Evolutionary conservation across 2,888 invertebrate species (phyloP), one percentile per base, ranked within the genome.

Genomic region (Dryobota labecula): DNA sequence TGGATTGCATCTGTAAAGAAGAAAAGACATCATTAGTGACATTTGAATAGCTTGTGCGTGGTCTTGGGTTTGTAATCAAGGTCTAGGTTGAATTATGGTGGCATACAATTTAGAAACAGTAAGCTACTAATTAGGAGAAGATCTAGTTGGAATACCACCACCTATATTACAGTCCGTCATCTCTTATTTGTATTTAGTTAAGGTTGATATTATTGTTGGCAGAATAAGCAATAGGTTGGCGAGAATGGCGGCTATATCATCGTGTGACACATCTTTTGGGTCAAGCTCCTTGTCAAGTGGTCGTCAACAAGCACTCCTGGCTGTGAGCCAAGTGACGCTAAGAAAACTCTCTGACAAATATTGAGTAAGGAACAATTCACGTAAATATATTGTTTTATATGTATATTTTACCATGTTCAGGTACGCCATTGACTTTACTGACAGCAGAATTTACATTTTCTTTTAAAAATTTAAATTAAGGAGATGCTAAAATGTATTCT

Each of bases 241-340:
- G 69, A 65, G 57, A 77, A 83, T 85, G 76, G 86, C 82, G 83
- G 78, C 54, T 76, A 79, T 87, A 85, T 86, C 82, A 81, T 67
- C 53, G 78, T 79, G 89, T 87, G 87, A 89, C 86, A 87, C 87
- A 91, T 93, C 91, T 92, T 91, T 90, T 93, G 91, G 94, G 94
- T 94, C 94, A 94, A 94, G 94, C 91, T 86, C 88, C 87, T 88
- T 91, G 92, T 93, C 91, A 91, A 94, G 93, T 90, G 88, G 87
- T 90, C 91, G 92, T 92, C 93, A 92, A 92, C 89, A 89, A 86
- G 87, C 92, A 89, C 91, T 92, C 89, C 90, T 94, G 94, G 94
- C 93, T 70, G 64, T 58, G 69, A 70, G 92, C 94, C 94, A 94
- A 93, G 91, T 87, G 86, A 88, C 88, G 88, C 84, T 82, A 87